Evolutionary conservation across 2,113 vertebrate species (phyloP), one percentile per base, ranked within the genome.

Genomic region (Myotis davidii): DNA sequence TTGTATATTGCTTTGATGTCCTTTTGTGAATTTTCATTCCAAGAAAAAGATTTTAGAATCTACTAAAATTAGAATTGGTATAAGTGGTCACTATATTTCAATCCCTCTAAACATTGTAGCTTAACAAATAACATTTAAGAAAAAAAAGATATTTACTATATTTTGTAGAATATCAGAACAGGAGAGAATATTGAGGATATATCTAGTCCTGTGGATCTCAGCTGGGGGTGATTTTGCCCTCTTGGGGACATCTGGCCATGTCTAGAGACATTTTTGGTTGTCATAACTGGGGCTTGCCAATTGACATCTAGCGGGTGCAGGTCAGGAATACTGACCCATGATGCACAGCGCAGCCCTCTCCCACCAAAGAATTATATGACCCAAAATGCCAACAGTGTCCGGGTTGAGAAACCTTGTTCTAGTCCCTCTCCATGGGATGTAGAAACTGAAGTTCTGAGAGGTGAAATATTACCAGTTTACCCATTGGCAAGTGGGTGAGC

Each of bases 101-200:
- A 18, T 83, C 69, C 86, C 17, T 94, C 3, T 64, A 27, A 91
- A 91, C 52, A 59, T 56, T 73, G 76, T 94, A 25, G 2, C 3
- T 92, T 78, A 82, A 72, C 23, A 96, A 93, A 29, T 88, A 79
- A 14, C 37, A 42, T 56, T 90, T 85, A 88, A 96, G 65, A 81
- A 74, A 85, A 69, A 82, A 82, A 65, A 74, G 32, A 59, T 92
- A n/a, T 84, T 89, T 83, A 56, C 42, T 73, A 0, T 74, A 7
- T 78, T 92, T 87, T 70, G 59, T 67, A 79, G 37, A 25, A 11
- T 64, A 52, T 65, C 13, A 81, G 65, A 87, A 8, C 20, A 81
- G 32, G 74, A 83, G 64, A 64, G 88, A 93, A 67, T 39, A 69
- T 9, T 29, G 56, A 87, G 64, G 21, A 9, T 69, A 16, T 69